Evolutionary conservation across 2,888 invertebrate species (phyloP), one percentile per base, ranked within the genome.

Genomic region (Agonum fuliginosum): DNA sequence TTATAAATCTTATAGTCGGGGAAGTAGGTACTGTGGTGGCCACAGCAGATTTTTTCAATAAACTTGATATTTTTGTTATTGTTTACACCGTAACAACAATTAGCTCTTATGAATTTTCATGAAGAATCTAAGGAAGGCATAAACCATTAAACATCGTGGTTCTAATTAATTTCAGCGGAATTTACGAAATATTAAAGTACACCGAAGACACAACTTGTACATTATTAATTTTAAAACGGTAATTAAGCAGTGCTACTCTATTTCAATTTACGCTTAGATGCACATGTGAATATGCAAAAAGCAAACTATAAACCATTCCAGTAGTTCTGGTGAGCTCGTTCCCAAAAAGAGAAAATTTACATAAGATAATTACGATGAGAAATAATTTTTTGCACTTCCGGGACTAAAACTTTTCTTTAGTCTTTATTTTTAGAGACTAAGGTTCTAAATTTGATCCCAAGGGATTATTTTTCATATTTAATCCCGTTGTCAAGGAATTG

Each of bases 271-370:
- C 62, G 74, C 19, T 74, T 46, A 19, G 34, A 30, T 74, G 74
- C 22, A 62, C 65, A 27, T 24, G 30, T 74, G 74, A 74, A 74
- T 74, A 74, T 74, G 65, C 74, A 74, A 74, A 73, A 74, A 65
- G 43, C 12, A 62, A 62, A 62, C 17, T 17, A 8, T 62, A 62
- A 62, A 62, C 58, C 58, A 30, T 62, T 62, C 30, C 3, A 6
- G 17, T 30, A 54, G 30, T 8, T 62, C 14, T 62, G 27, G 17
- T 62, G 8, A 12, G 12, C 8, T 17, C 58, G 58, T 62, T 27
- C 5, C n/a, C 51, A 51, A 51, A 19, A 51, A 24, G n/a, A n/a
- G n/a, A n/a, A n/a, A n/a, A n/a, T n/a, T n/a, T n/a, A n/a, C n/a
- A n/a, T n/a, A n/a, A n/a, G n/a, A n/a, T n/a, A n/a, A n/a, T n/a